phyloP scores from a whole-genome alignment of 2,888 invertebrate species.

The Harpalus rubripes region DNA sequence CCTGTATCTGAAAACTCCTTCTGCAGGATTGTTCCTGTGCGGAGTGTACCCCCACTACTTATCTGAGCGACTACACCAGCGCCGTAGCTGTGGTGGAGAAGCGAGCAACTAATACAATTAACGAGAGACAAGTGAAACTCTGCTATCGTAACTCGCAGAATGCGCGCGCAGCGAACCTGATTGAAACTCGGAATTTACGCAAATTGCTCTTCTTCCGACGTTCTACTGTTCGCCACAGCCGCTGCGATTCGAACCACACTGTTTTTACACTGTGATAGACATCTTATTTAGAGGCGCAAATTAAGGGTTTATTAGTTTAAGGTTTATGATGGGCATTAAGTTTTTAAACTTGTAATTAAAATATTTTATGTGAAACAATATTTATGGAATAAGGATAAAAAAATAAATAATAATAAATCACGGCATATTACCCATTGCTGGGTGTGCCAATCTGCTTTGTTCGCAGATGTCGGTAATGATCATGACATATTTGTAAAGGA shows the following conservation, averaged over 20 bases:
- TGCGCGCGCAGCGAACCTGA: constrained; percentile 58
- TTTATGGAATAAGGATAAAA: too few relatives aligned
- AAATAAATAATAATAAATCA: too few relatives aligned
- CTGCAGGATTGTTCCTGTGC: constrained; percentile 67
- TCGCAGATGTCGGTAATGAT: too few relatives aligned
- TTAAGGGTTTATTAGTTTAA: not conserved
- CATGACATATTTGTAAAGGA: too few relatives aligned
- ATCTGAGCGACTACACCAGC: constrained; percentile 72
- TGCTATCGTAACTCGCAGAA: constrained; percentile 77
- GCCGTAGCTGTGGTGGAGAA: constrained; percentile 73
- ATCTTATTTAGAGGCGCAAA: constrained; percentile 44
- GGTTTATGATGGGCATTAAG: not conserved
- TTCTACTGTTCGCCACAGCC: not conserved
- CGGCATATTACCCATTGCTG: too few relatives aligned
- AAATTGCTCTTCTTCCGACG: constrained; percentile 54
- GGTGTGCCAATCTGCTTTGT: too few relatives aligned
- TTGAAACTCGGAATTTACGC: constrained; percentile 64
- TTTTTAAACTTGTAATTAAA: constrained; percentile 10
- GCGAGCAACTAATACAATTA: constrained; percentile 79
- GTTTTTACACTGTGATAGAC: constrained; percentile 58
- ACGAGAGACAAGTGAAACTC: constrained; percentile 79
- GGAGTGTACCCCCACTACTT: constrained; percentile 67
- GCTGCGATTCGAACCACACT: not conserved
- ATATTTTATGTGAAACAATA: not conserved
- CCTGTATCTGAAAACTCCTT: not conserved